Conservation (phyloP, 2,888 invertebrate genomes). For the Amblyjoppa fuscipennis region DNA sequence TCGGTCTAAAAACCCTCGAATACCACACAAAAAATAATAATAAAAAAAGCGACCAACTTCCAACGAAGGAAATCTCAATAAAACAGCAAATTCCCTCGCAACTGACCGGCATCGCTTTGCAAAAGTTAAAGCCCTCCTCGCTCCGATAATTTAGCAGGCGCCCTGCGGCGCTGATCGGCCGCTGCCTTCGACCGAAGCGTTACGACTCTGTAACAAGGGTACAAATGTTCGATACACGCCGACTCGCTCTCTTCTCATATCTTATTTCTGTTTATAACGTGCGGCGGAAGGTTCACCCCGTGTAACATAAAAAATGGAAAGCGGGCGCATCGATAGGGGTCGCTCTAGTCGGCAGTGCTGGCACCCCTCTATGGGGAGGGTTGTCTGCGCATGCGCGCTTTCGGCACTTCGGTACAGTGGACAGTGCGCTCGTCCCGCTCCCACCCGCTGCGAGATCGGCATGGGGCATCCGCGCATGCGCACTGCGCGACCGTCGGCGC, state of each 20-base stretch:
- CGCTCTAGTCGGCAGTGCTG: conserved; percentile 56
- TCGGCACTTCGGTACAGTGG: not conserved
- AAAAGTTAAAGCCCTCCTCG: not conserved
- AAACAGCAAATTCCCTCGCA: too few relatives aligned
- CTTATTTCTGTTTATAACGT: not conserved
- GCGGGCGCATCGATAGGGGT: conserved; percentile 65
- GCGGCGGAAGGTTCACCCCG: not conserved
- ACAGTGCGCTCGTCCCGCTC: not conserved
- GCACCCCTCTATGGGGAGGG: conserved; percentile 44
- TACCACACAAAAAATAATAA: too few relatives aligned
- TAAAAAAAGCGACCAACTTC: too few relatives aligned
- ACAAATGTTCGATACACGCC: not conserved
- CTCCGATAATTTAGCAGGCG: not conserved
- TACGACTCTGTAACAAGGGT: not conserved
- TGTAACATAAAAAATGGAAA: conserved; percentile 46
- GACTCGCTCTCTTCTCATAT: not conserved
- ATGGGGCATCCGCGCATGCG: conserved; percentile 55
- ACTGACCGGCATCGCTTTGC: not conserved
- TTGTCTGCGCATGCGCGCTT: conserved; percentile 60
- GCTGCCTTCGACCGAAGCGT: not conserved
- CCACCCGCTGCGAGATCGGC: not conserved
- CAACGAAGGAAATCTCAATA: not conserved
- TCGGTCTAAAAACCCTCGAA: too few relatives aligned
- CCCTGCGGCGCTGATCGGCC: not conserved
- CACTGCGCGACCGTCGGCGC: conserved; percentile 45